These are phyloP conservation scores for Oryzias curvinotus DNA, from an alignment of 2,113 vertebrate species.

Conservation along the genomic window DNA sequence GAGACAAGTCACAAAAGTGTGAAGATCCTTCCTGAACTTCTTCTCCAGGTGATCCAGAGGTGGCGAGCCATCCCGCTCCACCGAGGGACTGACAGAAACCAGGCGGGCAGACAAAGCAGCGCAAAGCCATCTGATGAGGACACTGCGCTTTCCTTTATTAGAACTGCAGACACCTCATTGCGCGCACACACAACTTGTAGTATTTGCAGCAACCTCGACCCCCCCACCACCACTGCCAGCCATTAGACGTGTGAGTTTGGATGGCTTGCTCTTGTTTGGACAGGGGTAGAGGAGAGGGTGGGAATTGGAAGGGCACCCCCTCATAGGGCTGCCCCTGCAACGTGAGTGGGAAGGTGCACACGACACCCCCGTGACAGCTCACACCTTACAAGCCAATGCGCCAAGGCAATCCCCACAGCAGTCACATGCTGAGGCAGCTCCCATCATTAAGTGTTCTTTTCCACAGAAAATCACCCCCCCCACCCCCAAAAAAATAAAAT, in stretches of 20 bases:
- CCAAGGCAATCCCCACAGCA: slow-evolving; percentile 56
- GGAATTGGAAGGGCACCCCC: slow-evolving; percentile 50
- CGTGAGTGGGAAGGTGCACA: slow-evolving; percentile 71
- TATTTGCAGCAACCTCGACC: slow-evolving; percentile 58
- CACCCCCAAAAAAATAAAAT: not conserved
- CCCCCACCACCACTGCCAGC: slow-evolving; percentile 46
- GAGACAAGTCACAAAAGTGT: not conserved
- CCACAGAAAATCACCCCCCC: slow-evolving; percentile 6
- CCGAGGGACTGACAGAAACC: slow-evolving; percentile 38
- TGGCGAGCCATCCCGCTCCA: slow-evolving; percentile 42
- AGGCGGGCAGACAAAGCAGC: slow-evolving; percentile 59
- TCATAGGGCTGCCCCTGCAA: slow-evolving; percentile 74
- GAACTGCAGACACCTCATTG: slow-evolving; percentile 77
- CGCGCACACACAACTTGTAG: slow-evolving; percentile 47
- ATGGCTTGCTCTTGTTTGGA: slow-evolving; percentile 65
- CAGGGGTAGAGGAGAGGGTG: slow-evolving; percentile 29
- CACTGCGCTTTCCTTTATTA: slow-evolving; percentile 76
- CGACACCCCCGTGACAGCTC: slow-evolving; percentile 66
- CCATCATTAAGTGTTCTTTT: slow-evolving; percentile 1
- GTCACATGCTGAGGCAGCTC: slow-evolving; percentile 47
- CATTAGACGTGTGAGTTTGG: slow-evolving; percentile 54
- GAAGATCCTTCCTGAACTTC: slow-evolving; percentile 12
- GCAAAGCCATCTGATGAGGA: slow-evolving; percentile 71
- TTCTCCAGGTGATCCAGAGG: slow-evolving; percentile 58
- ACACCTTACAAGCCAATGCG: slow-evolving; percentile 68